Base-by-base conservation (phyloP, 2,888 invertebrate genomes). In the Rhamnusium bicolor region DNA sequence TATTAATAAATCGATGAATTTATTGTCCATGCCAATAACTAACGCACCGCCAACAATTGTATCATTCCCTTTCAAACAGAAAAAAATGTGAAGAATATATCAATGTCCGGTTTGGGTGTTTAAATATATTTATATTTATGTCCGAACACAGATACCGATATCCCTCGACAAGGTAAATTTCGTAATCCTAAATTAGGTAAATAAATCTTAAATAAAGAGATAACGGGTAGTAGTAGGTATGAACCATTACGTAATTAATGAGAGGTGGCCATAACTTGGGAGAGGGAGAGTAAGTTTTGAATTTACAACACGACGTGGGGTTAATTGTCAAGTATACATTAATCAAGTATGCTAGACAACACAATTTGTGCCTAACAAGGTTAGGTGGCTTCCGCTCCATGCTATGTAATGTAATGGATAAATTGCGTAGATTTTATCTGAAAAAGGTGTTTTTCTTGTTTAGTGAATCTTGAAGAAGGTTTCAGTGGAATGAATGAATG, bases 311-410 rank as follows among this genome's bases (percentile, higher is more conserved):
- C 75, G 69, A 77, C 76, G 75, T 75, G 74, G 78, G 74, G 80
- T 83, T 80, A 78, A 82, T 82, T 80, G 82, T 81, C 77, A 80
- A 82, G 80, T 79, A 79, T 78, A 83, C 82, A 80, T 83, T 82
- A 83, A 82, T 81, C 78, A 80, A 79, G 75, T 78, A 74, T 78
- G 80, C 79, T 77, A 78, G 80, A 80, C 81, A 80, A 81, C 76
- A 82, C 81, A 82, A 82, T 82, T 79, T 82, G 73, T 70, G 76
- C 73, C 77, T 82, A 82, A 82, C 78, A 71, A 81, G 77, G 79
- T 82, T 82, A 81, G 73, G 75, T 76, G 66, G 75, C 80, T 79
- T 76, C 80, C 76, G 73, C 71, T 74, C 74, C 62, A 60, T 63
- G 73, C 71, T 69, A 32, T 46, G 69, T 61, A 78, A 69, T 78